phyloP scores from a whole-genome alignment of 2,888 invertebrate genomes.

The Bellardia bayeri region DNA sequence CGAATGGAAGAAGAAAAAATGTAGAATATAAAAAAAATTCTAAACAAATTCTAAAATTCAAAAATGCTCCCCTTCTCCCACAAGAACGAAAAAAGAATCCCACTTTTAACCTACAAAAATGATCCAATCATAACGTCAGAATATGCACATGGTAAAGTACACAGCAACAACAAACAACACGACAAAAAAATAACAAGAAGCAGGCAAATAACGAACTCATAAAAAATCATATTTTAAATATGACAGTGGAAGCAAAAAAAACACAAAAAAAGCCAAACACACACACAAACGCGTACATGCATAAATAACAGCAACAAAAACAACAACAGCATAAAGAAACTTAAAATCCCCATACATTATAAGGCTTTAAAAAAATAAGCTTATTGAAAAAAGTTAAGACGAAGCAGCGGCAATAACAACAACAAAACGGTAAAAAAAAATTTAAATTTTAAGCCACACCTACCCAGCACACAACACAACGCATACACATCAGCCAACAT shows the following conservation, averaged over 20 bases:
- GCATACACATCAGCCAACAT: conserved; percentile 53
- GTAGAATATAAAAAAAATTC: conserved; percentile 19
- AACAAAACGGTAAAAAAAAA: conserved; percentile 77
- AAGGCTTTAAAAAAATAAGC: conserved; percentile 50
- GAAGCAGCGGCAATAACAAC: conserved; percentile 21
- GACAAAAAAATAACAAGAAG: background rate
- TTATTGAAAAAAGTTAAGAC: conserved; percentile 34
- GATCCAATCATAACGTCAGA: conserved; percentile 63
- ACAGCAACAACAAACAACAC: background rate
- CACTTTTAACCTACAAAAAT: conserved; percentile 38
- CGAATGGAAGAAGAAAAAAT: background rate
- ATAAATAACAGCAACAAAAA: conserved; percentile 30
- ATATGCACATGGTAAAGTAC: conserved; percentile 42
- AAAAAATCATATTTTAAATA: conserved; percentile 58
- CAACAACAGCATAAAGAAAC: conserved; percentile 28
- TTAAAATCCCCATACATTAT: conserved; percentile 38
- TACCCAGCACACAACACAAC: conserved; percentile 65
- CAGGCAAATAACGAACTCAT: conserved; percentile 36
- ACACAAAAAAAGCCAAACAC: background rate
- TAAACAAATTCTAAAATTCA: conserved; percentile 62
- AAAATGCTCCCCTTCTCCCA: conserved; percentile 22
- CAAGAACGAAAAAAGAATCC: background rate
- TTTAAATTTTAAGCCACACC: conserved; percentile 84
- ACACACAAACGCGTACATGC: background rate
- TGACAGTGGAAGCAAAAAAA: conserved; percentile 41